These are phyloP conservation scores for Drosophila jambulina DNA, from an alignment of 1,140 invertebrate species.

Conservation along the genomic window DNA sequence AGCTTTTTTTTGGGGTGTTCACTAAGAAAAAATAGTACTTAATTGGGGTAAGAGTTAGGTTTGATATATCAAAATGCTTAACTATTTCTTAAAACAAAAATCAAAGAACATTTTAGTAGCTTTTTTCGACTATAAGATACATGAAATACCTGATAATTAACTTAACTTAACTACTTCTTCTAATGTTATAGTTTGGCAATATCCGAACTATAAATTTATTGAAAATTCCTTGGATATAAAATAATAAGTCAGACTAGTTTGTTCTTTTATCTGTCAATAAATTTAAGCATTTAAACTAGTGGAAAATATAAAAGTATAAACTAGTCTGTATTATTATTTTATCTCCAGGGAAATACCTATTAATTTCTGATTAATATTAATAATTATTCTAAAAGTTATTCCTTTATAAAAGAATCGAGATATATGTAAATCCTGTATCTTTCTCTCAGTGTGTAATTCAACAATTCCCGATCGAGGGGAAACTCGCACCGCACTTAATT, in stretches of 20 bases:
- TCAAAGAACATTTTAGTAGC: not conserved
- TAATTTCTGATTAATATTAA: not conserved
- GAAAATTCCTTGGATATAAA: too few relatives aligned
- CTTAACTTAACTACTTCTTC: not conserved
- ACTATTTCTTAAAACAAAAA: not conserved
- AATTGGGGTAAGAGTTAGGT: not conserved
- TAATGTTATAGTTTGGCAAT: too few relatives aligned
- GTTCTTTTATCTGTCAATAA: too few relatives aligned
- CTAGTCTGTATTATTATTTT: too few relatives aligned
- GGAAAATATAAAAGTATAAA: too few relatives aligned
- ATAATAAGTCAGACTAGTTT: too few relatives aligned
- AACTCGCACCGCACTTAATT: conserved; percentile 50
- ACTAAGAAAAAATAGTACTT: not conserved
- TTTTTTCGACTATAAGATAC: not conserved
- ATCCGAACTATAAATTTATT: too few relatives aligned
- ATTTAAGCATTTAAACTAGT: too few relatives aligned
- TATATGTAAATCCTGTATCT: not conserved
- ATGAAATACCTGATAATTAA: not conserved
- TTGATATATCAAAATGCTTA: not conserved
- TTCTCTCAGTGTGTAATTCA: conserved; percentile 14
- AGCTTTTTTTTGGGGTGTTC: conserved; percentile 1
- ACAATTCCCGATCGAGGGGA: conserved; percentile 21
- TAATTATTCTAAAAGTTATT: not conserved
- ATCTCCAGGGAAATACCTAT: not conserved
- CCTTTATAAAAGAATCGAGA: not conserved